Conservation (phyloP, 2,797 vertebrate species). For the Buceros bicornis region DNA sequence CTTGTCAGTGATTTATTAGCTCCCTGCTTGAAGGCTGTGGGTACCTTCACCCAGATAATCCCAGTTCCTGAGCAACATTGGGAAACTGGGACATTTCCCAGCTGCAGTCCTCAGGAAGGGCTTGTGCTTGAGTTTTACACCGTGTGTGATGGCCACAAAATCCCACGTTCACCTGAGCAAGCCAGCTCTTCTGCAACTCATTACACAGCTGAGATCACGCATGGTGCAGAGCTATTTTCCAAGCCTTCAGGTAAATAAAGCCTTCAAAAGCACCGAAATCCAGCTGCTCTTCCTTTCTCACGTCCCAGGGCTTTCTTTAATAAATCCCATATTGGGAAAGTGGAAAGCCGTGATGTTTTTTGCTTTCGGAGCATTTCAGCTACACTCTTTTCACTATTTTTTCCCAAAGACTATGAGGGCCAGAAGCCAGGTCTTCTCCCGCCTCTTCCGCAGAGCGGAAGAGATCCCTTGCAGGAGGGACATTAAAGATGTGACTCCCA, state of each 20-base stretch:
- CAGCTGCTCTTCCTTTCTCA: background rate
- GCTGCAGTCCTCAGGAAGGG: background rate
- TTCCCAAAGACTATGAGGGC: background rate
- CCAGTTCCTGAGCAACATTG: background rate
- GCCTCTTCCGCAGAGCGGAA: background rate
- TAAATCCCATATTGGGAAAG: background rate
- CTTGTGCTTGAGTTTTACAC: background rate
- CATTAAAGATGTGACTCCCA: background rate
- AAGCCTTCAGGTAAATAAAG: conserved; percentile 45
- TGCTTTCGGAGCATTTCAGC: background rate
- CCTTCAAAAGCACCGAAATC: background rate
- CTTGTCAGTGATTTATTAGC: background rate
- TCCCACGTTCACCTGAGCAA: background rate
- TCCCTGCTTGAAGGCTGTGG: background rate
- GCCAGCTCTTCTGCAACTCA: background rate
- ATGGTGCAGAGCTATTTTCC: background rate
- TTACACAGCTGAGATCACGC: background rate
- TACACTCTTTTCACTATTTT: rapidly evolving
- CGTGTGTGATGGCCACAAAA: rapidly evolving
- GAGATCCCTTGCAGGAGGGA: background rate
- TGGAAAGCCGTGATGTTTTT: background rate
- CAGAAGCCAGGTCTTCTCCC: background rate
- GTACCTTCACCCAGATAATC: background rate
- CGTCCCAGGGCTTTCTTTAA: background rate
- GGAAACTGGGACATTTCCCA: background rate